Evolutionary conservation across 2,888 invertebrate genomes (phyloP).

Genomic region (Mimumesa dahlbomi): DNA sequence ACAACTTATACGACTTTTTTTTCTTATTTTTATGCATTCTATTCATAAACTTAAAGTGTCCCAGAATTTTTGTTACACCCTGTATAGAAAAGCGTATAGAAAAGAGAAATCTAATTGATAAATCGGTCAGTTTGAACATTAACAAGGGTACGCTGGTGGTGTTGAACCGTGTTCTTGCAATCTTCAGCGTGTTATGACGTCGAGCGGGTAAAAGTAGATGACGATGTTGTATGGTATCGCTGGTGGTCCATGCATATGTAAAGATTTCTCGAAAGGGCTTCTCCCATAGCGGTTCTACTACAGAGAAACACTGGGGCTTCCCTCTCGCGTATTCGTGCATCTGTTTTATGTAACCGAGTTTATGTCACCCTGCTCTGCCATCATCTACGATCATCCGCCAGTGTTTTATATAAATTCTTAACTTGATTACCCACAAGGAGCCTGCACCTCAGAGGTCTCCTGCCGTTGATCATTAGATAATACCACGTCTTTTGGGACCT

Average conservation of each 20-base stretch:
- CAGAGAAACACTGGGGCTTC: constrained; percentile 53
- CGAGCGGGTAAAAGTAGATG: constrained; percentile 19
- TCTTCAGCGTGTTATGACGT: constrained; percentile 55
- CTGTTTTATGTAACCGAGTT: constrained; percentile 78
- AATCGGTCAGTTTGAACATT: too few species aligned
- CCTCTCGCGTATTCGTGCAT: constrained; percentile 50
- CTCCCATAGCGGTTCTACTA: constrained; percentile 47
- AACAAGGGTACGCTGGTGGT: too few species aligned
- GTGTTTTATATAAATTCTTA: constrained; percentile 78
- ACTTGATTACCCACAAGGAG: constrained; percentile 75
- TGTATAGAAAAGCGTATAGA: too few species aligned
- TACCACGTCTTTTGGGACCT: constrained; percentile 17
- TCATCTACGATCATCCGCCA: constrained; percentile 68
- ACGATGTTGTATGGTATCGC: constrained; percentile 59
- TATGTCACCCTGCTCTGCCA: constrained; percentile 64
- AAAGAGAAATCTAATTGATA: too few species aligned
- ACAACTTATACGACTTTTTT: too few species aligned
- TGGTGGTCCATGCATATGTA: constrained; percentile 76
- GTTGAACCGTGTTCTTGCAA: constrained; percentile 5
- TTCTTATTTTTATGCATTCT: too few species aligned
- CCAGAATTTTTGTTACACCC: too few species aligned
- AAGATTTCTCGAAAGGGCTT: constrained; percentile 71
- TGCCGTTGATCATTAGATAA: constrained; percentile 57
- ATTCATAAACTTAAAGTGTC: too few species aligned
- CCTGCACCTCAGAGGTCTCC: constrained; percentile 71